A percentile compares a stretch with the other conserved stretches of the same genome.
Conservation (phyloP, 2,888 invertebrate species). For the Cancer borealis region DNA sequence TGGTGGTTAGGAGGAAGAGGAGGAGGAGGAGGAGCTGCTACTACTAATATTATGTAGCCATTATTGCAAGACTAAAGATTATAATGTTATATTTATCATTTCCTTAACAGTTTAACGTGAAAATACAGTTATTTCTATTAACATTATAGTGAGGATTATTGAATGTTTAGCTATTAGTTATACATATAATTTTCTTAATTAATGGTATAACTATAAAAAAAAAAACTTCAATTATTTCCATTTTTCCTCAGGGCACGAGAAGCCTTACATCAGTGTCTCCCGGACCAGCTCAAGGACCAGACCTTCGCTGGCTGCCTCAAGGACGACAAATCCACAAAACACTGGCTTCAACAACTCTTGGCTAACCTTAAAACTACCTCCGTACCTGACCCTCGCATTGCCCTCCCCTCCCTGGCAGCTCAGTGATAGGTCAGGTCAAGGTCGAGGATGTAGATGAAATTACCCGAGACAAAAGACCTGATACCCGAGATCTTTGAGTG, state of each 20-base stretch:
- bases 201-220: background rate
- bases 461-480: background rate
- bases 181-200: no score
- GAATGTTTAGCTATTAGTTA: no score
- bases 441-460: background rate
- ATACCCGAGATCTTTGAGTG: background rate
- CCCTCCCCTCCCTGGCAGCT: slow-evolving; percentile 75
- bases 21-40: no score
- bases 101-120: no score
- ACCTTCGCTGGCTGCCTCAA: slow-evolving; percentile 97
- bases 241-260: slow-evolving; percentile 89
- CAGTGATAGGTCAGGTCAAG: slow-evolving; percentile 63
- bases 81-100: no score
- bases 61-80: no score
- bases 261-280: slow-evolving; percentile 97
- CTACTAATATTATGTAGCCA: no score
- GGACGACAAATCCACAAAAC: slow-evolving; percentile 98
- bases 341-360: slow-evolving; percentile 95
- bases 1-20: no score
- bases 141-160: no score
- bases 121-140: no score
- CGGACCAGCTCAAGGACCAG: slow-evolving; percentile 96
- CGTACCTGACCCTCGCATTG: slow-evolving; percentile 76
- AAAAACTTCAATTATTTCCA: background rate
- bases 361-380: slow-evolving; percentile 88